phyloP scores from a whole-genome alignment of 2,113 vertebrate species.

The Trichomycterus rosablanca region DNA sequence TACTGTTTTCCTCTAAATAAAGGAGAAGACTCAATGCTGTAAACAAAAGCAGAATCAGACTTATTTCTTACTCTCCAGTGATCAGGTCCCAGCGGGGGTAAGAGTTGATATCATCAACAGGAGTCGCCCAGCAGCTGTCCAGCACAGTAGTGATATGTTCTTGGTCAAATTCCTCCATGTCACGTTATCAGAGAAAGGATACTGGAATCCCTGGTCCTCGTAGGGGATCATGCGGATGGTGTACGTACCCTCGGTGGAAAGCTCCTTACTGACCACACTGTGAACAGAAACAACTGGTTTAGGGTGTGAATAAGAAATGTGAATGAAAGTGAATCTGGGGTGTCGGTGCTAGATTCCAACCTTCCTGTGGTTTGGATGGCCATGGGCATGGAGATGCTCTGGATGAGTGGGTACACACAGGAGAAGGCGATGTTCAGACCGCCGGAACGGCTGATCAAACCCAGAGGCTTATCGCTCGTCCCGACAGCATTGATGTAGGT shows the following conservation, averaged over 20 bases:
- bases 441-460: constrained; percentile 34
- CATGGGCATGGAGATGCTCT: constrained; percentile 22
- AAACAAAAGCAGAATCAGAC: too few relatives aligned
- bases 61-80: constrained; percentile 42
- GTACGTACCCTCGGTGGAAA: constrained; percentile 38
- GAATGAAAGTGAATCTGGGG: neutral
- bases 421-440: constrained; percentile 29
- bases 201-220: constrained; percentile 13
- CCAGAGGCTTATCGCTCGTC: rapidly evolving
- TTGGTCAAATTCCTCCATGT: constrained; percentile 24
- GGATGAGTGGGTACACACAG: constrained; percentile 34
- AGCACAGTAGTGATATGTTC: constrained; percentile 37
- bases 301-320: neutral
- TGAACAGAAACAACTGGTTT: neutral
- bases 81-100: constrained; percentile 45
- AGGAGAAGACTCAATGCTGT: too few relatives aligned
- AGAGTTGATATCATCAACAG: constrained; percentile 10
- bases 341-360: neutral
- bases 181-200: neutral
- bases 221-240: constrained; percentile 39
- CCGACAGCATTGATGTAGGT: neutral
- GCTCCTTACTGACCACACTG: constrained; percentile 35
- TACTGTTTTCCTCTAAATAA: too few relatives aligned
- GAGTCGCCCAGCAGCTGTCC: constrained; percentile 51
- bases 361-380: constrained; percentile 17